Conservation (phyloP, 2,888 invertebrate genomes). For the Spatulosminthurus flaviceps region DNA sequence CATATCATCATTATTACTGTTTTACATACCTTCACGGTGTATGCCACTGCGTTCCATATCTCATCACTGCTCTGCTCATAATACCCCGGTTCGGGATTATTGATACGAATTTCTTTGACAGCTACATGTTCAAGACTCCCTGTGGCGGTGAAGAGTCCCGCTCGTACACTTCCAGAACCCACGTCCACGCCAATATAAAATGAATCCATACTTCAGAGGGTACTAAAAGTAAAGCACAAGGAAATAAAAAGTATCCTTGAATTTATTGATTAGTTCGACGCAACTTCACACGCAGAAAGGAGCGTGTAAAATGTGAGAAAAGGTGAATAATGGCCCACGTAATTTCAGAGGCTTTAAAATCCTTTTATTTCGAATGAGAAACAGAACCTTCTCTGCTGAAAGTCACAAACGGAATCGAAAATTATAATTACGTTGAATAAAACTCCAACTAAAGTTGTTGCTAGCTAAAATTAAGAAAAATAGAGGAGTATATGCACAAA, state of each 20-base stretch:
- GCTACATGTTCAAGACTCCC: conserved; percentile 76
- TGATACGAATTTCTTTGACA: conserved; percentile 76
- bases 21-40: conserved; percentile 73
- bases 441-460: neutral
- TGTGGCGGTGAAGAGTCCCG: conserved; percentile 74
- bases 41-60: conserved; percentile 82
- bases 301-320: too few species aligned
- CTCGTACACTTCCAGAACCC: conserved; percentile 89
- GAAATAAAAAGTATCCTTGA: too few species aligned
- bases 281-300: too few species aligned
- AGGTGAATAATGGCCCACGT: too few species aligned
- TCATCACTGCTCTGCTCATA: conserved; percentile 92
- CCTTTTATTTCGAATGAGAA: too few species aligned
- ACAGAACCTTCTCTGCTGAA: too few species aligned
- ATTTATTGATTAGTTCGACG: too few species aligned
- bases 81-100: conserved; percentile 79
- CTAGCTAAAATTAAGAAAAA: neutral
- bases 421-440: neutral
- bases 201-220: neutral
- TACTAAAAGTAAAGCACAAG: neutral
- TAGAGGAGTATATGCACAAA: neutral
- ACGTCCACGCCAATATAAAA: conserved; percentile 91
- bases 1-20: too few species aligned
- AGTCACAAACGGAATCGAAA: neutral
- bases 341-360: too few species aligned